Conservation (phyloP, 92 coral and sea anemone genomes). For the Epizoanthus scotinus region DNA sequence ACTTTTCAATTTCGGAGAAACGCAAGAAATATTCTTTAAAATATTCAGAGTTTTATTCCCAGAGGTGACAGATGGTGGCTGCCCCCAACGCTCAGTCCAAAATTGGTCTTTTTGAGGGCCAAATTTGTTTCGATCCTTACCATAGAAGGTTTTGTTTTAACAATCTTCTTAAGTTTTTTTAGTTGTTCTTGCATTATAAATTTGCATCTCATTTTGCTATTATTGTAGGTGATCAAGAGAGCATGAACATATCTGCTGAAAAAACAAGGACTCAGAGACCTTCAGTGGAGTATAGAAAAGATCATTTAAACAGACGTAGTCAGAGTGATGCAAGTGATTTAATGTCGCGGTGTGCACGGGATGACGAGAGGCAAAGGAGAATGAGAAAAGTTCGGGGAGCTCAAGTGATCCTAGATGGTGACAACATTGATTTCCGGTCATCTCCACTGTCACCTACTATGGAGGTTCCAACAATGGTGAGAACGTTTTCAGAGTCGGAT, state of each 20-base stretch:
- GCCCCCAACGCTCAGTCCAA: too few relatives aligned
- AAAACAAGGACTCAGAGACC: slow-evolving; percentile 44
- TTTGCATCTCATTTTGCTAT: not conserved
- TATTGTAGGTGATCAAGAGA: slow-evolving; percentile 68
- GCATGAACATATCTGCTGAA: slow-evolving; percentile 42
- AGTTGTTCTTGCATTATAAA: too few relatives aligned
- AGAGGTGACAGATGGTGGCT: too few relatives aligned
- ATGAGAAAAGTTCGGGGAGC: slow-evolving; percentile 76
- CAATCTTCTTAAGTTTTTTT: too few relatives aligned
- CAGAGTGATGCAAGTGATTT: slow-evolving; percentile 60
- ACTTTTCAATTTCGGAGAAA: too few relatives aligned
- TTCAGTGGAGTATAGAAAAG: slow-evolving; percentile 43
- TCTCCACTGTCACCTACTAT: slow-evolving; percentile 69
- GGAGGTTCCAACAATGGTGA: slow-evolving; percentile 12
- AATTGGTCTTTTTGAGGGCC: too few relatives aligned
- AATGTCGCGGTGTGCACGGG: slow-evolving; percentile 27
- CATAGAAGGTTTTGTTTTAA: too few relatives aligned
- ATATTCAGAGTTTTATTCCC: too few relatives aligned
- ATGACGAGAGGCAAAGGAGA: slow-evolving; percentile 65
- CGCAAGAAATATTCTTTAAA: too few relatives aligned
- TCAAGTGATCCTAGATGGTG: slow-evolving; percentile 73
- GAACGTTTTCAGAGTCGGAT: not conserved
- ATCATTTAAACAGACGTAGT: slow-evolving; percentile 58
- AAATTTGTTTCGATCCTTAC: too few relatives aligned
- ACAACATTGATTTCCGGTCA: slow-evolving; percentile 73